Conservation (phyloP, 2,888 invertebrate species). For the Drosophila birchii region DNA sequence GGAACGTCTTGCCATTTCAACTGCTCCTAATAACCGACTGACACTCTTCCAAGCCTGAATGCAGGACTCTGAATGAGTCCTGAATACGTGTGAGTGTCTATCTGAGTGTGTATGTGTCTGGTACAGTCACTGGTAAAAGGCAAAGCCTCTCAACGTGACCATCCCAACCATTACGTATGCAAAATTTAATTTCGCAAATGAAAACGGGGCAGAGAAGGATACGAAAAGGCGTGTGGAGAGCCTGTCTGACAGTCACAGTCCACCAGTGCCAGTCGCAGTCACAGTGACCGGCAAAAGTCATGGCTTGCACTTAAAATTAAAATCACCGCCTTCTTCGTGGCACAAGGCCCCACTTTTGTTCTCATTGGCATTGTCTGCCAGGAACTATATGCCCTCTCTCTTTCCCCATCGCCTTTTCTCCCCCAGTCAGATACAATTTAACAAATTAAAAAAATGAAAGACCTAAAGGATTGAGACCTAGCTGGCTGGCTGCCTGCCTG, state of each 20-base stretch:
- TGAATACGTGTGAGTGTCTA: constrained; percentile 7
- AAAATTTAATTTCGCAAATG: constrained; percentile 76
- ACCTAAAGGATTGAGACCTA: constrained; percentile 38
- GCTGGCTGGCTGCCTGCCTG: constrained; percentile 5
- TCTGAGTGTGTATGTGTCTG: background rate
- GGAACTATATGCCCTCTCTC: constrained; percentile 11
- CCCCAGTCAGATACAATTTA: constrained; percentile 68
- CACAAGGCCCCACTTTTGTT: constrained; percentile 22
- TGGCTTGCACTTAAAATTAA: constrained; percentile 53
- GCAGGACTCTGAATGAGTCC: constrained; percentile 11
- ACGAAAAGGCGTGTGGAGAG: constrained; percentile 13
- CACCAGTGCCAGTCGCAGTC: constrained; percentile 20
- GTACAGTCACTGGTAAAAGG: constrained; percentile 59
- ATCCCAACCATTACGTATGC: constrained; percentile 60
- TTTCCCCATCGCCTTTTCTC: background rate
- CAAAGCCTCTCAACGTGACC: constrained; percentile 28
- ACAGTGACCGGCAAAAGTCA: constrained; percentile 50
- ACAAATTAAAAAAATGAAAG: constrained; percentile 65
- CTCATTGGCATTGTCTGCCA: constrained; percentile 38
- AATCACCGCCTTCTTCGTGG: constrained; percentile 27
- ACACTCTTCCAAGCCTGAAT: constrained; percentile 28
- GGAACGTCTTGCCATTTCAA: constrained; percentile 37
- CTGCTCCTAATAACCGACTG: constrained; percentile 40
- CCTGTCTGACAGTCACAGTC: constrained; percentile 21
- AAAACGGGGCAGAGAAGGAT: constrained; percentile 39